Percentiles rank a stretch among this genome's conserved stretches.
Conservation (phyloP, 2,888 invertebrate genomes). For the Caenorhabditis plicata region DNA sequence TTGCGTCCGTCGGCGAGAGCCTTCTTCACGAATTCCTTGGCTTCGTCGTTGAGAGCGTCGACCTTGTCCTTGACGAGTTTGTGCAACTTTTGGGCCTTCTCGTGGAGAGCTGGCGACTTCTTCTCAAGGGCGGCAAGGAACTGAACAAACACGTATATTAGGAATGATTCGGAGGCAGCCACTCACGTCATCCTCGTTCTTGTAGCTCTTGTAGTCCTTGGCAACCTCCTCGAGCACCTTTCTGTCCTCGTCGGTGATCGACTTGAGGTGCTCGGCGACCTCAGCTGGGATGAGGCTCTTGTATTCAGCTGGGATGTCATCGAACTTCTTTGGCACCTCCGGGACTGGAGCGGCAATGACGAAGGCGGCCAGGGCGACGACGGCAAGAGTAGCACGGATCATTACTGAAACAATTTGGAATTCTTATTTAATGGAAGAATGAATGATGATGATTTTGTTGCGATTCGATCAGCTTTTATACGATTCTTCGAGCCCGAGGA, state of each 20-base stretch:
- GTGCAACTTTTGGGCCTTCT: conserved; percentile 50
- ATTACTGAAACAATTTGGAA: conserved; percentile 21
- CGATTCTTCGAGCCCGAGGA: too few species aligned
- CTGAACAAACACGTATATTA: conserved; percentile 9
- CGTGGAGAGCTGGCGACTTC: conserved; percentile 56
- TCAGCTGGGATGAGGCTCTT: conserved; percentile 60
- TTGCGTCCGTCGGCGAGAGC: conserved; percentile 52
- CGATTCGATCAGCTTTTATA: too few species aligned
- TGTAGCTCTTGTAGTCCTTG: conserved; percentile 42
- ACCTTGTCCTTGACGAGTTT: conserved; percentile 40
- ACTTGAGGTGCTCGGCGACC: conserved; percentile 59
- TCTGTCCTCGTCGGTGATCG: conserved; percentile 59
- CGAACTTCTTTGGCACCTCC: conserved; percentile 42
- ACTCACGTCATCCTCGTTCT: conserved; percentile 40
- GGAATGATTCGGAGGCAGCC: neutral
- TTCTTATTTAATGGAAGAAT: neutral
- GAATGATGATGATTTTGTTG: too few species aligned
- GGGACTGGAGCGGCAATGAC: conserved; percentile 48
- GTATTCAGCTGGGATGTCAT: conserved; percentile 59
- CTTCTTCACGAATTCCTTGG: conserved; percentile 54
- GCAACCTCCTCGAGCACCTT: conserved; percentile 59
- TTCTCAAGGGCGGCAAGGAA: conserved; percentile 56
- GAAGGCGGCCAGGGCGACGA: conserved; percentile 38
- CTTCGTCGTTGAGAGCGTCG: conserved; percentile 50
- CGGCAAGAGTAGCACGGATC: conserved; percentile 29